A percentile compares a stretch with the other conserved stretches of the same genome.
phyloP scores from a whole-genome alignment of 2,113 vertebrate genomes.

The Mesembrinibis cayennensis region DNA sequence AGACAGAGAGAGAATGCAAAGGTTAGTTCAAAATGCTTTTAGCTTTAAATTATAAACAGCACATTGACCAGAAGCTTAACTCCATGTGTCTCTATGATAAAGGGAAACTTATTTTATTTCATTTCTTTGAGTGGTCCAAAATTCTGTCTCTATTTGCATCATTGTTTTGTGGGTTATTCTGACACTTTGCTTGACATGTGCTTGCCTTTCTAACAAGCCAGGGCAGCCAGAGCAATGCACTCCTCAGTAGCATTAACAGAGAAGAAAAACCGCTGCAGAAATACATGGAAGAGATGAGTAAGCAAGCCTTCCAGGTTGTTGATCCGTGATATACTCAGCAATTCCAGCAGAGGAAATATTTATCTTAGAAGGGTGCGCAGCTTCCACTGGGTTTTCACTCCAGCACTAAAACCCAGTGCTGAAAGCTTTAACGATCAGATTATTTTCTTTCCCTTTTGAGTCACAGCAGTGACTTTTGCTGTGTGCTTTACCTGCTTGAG shows the following conservation, averaged over 20 bases:
- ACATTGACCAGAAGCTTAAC: background rate
- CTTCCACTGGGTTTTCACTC: slow-evolving; percentile 17
- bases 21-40: background rate
- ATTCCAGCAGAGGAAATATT: slow-evolving; percentile 49
- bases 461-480: slow-evolving; percentile 5
- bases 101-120: background rate
- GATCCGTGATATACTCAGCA: background rate
- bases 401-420: background rate
- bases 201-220: background rate
- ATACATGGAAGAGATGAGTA: slow-evolving; percentile 6
- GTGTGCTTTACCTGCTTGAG: slow-evolving; percentile 67
- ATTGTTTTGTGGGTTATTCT: background rate
- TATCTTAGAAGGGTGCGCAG: slow-evolving; percentile 8
- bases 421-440: slow-evolving; percentile 10
- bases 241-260: background rate
- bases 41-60: background rate
- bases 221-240: background rate
- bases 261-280: slow-evolving; percentile 7
- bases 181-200: background rate
- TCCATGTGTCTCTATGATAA: background rate
- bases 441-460: slow-evolving; percentile 3
- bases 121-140: background rate
- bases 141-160: background rate
- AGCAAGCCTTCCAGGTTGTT: background rate
- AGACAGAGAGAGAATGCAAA: background rate